These are phyloP conservation scores for Dromaius novaehollandiae DNA, from an alignment of 2,113 vertebrate genomes.

Conservation along the genomic window DNA sequence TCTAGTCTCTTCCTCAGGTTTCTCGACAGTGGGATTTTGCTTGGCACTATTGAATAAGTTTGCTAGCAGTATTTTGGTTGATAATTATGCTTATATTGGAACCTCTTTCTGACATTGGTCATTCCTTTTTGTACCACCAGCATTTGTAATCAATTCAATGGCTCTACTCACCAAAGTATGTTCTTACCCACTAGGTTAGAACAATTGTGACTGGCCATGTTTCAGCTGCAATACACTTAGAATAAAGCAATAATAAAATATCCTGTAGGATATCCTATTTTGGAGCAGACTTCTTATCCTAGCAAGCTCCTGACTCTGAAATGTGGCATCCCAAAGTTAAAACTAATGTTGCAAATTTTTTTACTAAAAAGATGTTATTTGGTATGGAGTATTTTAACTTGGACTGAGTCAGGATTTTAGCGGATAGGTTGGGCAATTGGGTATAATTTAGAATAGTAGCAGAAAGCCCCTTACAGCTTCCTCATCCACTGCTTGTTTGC, in stretches of 20 bases:
- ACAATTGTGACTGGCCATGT: neutral
- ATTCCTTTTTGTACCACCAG: neutral
- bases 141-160: neutral
- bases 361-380: neutral
- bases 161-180: neutral
- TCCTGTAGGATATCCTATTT: neutral
- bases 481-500: neutral
- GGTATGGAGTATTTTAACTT: neutral
- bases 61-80: neutral
- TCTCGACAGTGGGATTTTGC: neutral
- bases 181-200: neutral
- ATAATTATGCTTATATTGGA: neutral
- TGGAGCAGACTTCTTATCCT: neutral
- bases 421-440: neutral
- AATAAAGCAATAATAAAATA: neutral
- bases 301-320: neutral
- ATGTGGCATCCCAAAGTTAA: neutral
- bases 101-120: neutral
- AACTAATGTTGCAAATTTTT: neutral
- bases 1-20: neutral
- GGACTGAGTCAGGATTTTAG: neutral
- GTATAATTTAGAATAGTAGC: neutral
- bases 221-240: neutral
- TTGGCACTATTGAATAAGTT: neutral
- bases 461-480: neutral